Conservation (phyloP, 2,797 vertebrate genomes). For the Sphaeramia orbicularis region DNA sequence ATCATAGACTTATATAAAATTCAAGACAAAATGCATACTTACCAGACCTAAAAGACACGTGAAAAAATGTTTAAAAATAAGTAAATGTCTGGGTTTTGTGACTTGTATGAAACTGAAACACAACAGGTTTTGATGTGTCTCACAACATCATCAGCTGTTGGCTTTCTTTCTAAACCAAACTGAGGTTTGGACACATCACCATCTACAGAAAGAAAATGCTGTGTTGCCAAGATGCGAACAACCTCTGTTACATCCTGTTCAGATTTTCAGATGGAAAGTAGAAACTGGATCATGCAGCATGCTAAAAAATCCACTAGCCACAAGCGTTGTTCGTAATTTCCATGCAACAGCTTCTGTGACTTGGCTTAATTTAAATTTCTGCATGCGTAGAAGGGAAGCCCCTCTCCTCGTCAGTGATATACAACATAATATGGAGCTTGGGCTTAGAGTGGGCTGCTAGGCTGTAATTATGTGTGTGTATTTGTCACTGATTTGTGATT, state of each 20-base stretch:
- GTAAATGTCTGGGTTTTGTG: no score
- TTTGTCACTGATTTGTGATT: slow-evolving; percentile 33
- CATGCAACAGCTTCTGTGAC: slow-evolving; percentile 15
- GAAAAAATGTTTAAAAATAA: no score
- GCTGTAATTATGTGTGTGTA: slow-evolving; percentile 59
- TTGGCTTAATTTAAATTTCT: slow-evolving; percentile 24
- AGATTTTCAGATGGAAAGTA: background rate
- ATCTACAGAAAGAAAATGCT: slow-evolving; percentile 12
- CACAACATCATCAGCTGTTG: no score
- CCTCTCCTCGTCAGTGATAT: slow-evolving; percentile 30
- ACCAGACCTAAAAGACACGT: no score
- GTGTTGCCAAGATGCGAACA: slow-evolving; percentile 7
- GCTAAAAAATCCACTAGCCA: slow-evolving; percentile 3
- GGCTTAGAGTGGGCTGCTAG: slow-evolving; percentile 17
- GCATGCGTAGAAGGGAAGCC: slow-evolving; percentile 48
- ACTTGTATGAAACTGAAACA: no score
- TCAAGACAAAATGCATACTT: no score
- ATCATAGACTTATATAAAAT: no score
- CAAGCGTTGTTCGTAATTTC: slow-evolving; percentile 29
- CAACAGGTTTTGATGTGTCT: no score
- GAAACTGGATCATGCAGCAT: background rate
- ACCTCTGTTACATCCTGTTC: slow-evolving; percentile 17
- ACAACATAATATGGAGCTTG: slow-evolving; percentile 35
- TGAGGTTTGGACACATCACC: background rate
- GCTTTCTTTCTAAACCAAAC: background rate